Evolutionary conservation across 2,888 invertebrate genomes (phyloP).

Genomic region (Calameuta idolon): DNA sequence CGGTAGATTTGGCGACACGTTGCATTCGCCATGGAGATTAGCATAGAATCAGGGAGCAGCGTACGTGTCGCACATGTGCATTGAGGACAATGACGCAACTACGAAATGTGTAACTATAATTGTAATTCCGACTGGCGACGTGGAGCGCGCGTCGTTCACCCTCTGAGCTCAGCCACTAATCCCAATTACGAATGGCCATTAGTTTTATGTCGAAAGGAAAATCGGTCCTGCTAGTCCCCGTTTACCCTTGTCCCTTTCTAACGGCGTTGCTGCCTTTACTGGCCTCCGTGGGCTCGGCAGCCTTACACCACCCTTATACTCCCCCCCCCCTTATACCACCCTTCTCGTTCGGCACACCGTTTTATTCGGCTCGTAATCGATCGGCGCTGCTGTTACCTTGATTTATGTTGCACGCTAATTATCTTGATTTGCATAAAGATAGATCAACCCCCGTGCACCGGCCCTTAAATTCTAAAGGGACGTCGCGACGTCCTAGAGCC

Average conservation of each 20-base stretch:
- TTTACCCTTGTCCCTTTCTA: slow-evolving; percentile 29
- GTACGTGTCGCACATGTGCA: no score
- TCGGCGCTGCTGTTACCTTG: slow-evolving; percentile 48
- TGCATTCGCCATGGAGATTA: no score
- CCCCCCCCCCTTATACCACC: neutral
- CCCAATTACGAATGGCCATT: slow-evolving; percentile 65
- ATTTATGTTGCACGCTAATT: slow-evolving; percentile 63
- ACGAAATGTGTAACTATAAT: no score
- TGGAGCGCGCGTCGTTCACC: slow-evolving; percentile 29
- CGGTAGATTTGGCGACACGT: no score
- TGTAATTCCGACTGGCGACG: neutral
- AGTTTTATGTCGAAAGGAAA: slow-evolving; percentile 61
- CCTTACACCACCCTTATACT: neutral
- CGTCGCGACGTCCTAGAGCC: neutral
- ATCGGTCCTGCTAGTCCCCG: slow-evolving; percentile 34
- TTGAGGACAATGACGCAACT: no score
- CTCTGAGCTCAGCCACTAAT: slow-evolving; percentile 49
- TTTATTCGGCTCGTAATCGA: slow-evolving; percentile 33
- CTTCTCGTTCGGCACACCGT: neutral
- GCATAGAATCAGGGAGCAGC: no score
- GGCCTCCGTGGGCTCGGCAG: slow-evolving; percentile 20
- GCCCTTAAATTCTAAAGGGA: slow-evolving; percentile 45
- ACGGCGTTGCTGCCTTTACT: slow-evolving; percentile 11
- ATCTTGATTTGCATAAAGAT: slow-evolving; percentile 62
- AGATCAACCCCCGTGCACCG: slow-evolving; percentile 47